phyloP scores from a whole-genome alignment of 2,888 invertebrate genomes.

The Aromia moschata region DNA sequence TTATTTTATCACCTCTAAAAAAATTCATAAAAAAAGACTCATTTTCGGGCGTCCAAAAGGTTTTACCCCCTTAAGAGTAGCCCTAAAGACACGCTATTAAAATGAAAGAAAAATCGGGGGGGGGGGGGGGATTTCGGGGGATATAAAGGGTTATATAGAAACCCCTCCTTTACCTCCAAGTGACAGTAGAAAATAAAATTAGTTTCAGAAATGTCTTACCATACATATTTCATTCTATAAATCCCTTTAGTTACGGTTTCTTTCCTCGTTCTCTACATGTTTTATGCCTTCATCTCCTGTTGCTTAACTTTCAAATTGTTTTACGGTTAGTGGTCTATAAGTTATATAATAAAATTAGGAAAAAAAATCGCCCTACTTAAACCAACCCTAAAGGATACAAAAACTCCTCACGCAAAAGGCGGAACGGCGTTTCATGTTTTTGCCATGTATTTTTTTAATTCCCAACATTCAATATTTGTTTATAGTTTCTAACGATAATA shows the following conservation, averaged over 20 bases:
- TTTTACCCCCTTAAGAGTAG: too few species aligned
- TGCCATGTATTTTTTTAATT: not conserved
- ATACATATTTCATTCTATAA: too few species aligned
- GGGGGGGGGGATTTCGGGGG: too few species aligned
- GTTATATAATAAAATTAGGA: not conserved
- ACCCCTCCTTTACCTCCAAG: too few species aligned
- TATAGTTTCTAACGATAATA: not conserved
- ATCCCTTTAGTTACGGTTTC: not conserved
- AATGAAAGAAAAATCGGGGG: too few species aligned
- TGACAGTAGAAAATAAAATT: too few species aligned
- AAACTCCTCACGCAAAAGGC: not conserved
- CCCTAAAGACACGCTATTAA: too few species aligned
- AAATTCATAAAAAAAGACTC: too few species aligned
- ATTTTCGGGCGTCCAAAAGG: too few species aligned
- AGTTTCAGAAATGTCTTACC: too few species aligned
- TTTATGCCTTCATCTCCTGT: not conserved
- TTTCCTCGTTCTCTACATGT: not conserved
- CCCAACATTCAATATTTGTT: not conserved
- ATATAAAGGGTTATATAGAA: too few species aligned
- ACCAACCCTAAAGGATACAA: not conserved
- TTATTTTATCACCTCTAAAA: too few species aligned
- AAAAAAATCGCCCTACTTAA: not conserved
- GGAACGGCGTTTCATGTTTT: not conserved
- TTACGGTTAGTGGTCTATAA: not conserved
- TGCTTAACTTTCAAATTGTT: not conserved